These are phyloP conservation scores for Pentalonia nigronervosa DNA, from an alignment of 1,140 invertebrate genomes.

Conservation along the genomic window DNA sequence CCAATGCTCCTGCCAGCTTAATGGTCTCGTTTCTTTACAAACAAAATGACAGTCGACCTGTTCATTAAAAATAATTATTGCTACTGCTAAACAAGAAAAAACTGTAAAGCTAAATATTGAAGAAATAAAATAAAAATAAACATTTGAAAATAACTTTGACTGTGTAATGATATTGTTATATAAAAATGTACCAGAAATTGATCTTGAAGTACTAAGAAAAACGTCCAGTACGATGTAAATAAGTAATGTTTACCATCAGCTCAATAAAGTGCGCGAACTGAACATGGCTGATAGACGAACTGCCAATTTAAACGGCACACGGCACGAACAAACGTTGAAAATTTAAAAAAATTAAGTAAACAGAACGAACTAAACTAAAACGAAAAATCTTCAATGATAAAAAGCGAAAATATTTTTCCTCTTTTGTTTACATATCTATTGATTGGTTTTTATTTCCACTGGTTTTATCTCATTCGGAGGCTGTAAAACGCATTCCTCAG, in stretches of 20 bases:
- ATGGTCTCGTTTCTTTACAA: neutral
- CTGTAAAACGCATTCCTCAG: constrained; percentile 55
- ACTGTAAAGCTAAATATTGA: neutral
- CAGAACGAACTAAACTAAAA: neutral
- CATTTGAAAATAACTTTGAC: neutral
- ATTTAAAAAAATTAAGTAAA: neutral
- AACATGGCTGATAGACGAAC: neutral
- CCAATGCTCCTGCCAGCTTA: constrained; percentile 50
- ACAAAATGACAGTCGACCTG: neutral
- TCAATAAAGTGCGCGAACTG: constrained; percentile 15
- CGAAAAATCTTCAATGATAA: neutral
- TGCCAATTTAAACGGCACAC: too few relatives aligned
- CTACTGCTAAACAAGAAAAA: neutral
- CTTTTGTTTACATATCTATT: constrained; percentile 54
- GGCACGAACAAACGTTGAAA: neutral
- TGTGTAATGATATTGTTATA: neutral
- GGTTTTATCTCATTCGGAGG: constrained; percentile 52
- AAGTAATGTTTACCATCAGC: neutral
- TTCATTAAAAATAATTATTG: neutral
- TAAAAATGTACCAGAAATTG: neutral
- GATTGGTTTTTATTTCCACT: constrained; percentile 40
- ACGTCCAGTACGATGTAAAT: neutral
- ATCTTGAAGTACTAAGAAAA: neutral
- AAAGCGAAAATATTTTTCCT: neutral
- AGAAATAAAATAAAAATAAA: neutral